A percentile compares a stretch with the other conserved stretches of the same genome.
Evolutionary conservation across 92 coral and sea anemone genomes (phyloP).

Genomic region (Umimayanthus kanabou): DNA sequence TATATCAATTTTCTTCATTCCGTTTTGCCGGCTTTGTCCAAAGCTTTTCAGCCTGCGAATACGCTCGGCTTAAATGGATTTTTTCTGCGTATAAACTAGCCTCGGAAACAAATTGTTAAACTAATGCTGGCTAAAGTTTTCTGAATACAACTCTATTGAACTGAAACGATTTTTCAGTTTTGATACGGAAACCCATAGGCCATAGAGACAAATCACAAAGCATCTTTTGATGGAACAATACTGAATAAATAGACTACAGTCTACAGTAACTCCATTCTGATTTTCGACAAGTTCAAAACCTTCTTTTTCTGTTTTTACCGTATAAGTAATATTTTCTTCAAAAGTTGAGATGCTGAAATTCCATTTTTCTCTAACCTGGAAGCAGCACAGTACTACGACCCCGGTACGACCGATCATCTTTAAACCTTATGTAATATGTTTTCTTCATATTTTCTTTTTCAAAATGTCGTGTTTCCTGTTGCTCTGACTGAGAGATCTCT

Average conservation of each 20-base stretch:
- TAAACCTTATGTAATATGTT: no score
- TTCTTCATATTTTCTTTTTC: no score
- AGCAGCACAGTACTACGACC: no score
- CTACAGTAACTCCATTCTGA: background rate
- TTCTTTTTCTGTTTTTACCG: no score
- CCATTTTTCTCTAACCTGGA: constrained; percentile 15
- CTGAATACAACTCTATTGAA: background rate
- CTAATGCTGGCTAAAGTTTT: background rate
- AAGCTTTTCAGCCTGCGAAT: background rate
- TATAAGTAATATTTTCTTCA: no score
- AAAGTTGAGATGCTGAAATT: no score
- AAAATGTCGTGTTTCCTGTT: no score
- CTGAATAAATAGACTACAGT: background rate
- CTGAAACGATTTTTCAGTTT: background rate
- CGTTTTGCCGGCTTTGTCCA: background rate
- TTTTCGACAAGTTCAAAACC: background rate
- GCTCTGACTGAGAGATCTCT: no score
- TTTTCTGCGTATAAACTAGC: background rate
- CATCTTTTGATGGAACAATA: background rate
- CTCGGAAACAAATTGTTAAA: background rate
- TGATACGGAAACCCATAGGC: background rate
- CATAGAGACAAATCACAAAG: background rate
- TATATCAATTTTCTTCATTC: background rate
- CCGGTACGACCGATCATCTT: no score
- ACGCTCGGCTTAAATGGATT: background rate